phyloP scores from a whole-genome alignment of 2,888 invertebrate species.

The Diadromus collaris region DNA sequence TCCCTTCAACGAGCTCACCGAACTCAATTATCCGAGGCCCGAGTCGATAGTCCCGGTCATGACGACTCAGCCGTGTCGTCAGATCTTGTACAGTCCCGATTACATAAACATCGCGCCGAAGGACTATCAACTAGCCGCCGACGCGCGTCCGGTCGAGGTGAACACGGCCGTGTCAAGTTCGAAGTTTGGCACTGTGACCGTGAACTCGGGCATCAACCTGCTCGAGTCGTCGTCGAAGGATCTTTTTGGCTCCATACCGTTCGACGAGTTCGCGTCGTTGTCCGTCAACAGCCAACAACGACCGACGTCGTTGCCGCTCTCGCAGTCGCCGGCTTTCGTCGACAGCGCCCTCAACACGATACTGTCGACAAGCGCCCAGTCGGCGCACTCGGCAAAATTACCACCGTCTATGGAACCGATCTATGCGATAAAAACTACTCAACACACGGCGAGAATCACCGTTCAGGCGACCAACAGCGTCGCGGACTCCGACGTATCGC shows the following conservation, averaged over 20 bases:
- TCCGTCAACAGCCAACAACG: constrained; percentile 68
- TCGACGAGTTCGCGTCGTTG: constrained; percentile 75
- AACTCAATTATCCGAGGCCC: constrained; percentile 39
- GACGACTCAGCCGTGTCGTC: constrained; percentile 51
- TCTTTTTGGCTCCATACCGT: constrained; percentile 78
- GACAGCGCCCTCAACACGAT: constrained; percentile 68
- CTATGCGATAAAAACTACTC: constrained; percentile 66
- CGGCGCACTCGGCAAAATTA: constrained; percentile 59
- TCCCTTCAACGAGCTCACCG: constrained; percentile 70
- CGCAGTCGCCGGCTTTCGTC: constrained; percentile 72
- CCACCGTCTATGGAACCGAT: constrained; percentile 46
- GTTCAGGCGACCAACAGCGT: constrained; percentile 71
- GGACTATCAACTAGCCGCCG: constrained; percentile 43
- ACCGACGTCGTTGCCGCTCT: constrained; percentile 75
- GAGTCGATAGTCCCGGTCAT: constrained; percentile 49
- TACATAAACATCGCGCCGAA: constrained; percentile 47
- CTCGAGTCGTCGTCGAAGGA: constrained; percentile 68
- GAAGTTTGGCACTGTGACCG: constrained; percentile 74
- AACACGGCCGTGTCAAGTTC: constrained; percentile 61
- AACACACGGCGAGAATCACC: constrained; percentile 68
- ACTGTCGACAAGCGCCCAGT: constrained; percentile 63
- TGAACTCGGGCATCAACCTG: constrained; percentile 70
- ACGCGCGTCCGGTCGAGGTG: constrained; percentile 28
- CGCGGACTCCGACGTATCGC: constrained; percentile 64
- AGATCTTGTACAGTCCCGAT: constrained; percentile 46